These are phyloP conservation scores for Stenoptilia bipunctidactyla DNA, from an alignment of 2,888 invertebrate species.

Conservation along the genomic window DNA sequence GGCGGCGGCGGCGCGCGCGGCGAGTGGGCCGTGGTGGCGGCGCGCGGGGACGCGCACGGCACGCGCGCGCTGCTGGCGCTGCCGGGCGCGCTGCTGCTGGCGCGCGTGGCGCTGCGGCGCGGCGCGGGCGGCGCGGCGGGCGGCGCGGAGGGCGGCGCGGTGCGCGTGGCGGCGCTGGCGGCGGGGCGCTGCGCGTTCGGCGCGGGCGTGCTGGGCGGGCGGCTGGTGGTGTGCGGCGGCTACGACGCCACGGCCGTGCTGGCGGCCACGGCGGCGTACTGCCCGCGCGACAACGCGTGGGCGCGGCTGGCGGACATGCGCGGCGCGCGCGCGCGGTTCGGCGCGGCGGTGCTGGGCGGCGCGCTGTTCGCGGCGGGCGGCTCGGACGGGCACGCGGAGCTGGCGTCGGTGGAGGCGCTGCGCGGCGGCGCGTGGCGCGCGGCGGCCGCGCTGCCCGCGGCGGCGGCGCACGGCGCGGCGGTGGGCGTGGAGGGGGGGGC, in stretches of 20 bases:
- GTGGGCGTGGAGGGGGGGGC: conserved; percentile 79
- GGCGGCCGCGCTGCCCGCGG: conserved; percentile 60
- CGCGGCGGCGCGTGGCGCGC: conserved; percentile 9
- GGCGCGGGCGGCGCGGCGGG: conserved; percentile 73
- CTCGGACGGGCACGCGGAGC: conserved; percentile 85
- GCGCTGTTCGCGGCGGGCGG: conserved; percentile 85
- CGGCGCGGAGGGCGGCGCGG: conserved; percentile 75
- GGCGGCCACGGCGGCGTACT: conserved; percentile 80
- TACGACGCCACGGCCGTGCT: conserved; percentile 90
- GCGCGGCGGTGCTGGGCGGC: conserved; percentile 75
- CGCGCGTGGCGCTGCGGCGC: conserved; percentile 27
- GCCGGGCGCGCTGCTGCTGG: conserved; percentile 16
- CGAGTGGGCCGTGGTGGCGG: conserved; percentile 41
- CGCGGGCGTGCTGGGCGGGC: conserved; percentile 76
- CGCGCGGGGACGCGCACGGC: conserved; percentile 77
- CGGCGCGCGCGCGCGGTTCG: conserved; percentile 80
- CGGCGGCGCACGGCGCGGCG: conserved; percentile 81
- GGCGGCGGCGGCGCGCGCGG: conserved; percentile 52
- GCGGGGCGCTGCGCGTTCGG: conserved; percentile 79
- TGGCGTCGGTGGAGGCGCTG: conserved; percentile 60
- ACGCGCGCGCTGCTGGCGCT: conserved; percentile 24
- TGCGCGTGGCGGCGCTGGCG: conserved; percentile 69
- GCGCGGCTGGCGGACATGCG: conserved; percentile 76
- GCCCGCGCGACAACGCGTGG: conserved; percentile 80
- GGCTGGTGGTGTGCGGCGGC: conserved; percentile 82